Base-by-base conservation (phyloP, 2,113 vertebrate genomes). In the Rutilus rutilus region DNA sequence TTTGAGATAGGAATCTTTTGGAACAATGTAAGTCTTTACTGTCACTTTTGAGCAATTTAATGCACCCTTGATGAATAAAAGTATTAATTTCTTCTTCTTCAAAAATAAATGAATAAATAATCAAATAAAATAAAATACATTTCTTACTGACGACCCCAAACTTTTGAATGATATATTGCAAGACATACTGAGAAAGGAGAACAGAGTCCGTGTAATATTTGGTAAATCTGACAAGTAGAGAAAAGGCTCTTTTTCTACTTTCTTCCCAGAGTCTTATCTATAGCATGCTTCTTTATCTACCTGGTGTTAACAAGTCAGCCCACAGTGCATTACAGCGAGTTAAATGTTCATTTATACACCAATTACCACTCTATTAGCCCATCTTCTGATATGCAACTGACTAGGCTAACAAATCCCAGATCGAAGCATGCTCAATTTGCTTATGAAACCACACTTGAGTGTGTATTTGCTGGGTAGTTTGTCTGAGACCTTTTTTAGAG, bases 351-450 rank as follows among this genome's bases (percentile, higher is more conserved):
- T 75, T 42, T 76, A 87, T 89, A 88, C 86, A 88, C 67, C 86
- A 91, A 92, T 92, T 90, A 92, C 77, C 76, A 87, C 86, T 73
- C 90, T 86, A 91, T 91, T 92, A 92, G 82, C 82, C 57, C 73
- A 52, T 85, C 89, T 89, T 92, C 90, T 91, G 89, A 92, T 14
- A 92, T 91, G 90, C 85, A 90, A 91, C 65, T 39, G 78, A 85
- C 78, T 82, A 78, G 60, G 54, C 62, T 75, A 84, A 78, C 85
- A 82, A 77, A 85, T 75, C 54, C 84, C 84, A 87, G 82, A 86
- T 80, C 47, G 82, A 84, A 87, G 81, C 80, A 73, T 60, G 77
- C 73, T 84, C 82, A 81, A 23, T 27, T 79, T 76, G 87, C 77
- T 89, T 82, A 86, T 89, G 83, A 79, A 36, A 52, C 6, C 65